A percentile compares a stretch with the other conserved stretches of the same genome.
Evolutionary conservation across 2,888 invertebrate species (phyloP).

Genomic region (Diaphora mendica): DNA sequence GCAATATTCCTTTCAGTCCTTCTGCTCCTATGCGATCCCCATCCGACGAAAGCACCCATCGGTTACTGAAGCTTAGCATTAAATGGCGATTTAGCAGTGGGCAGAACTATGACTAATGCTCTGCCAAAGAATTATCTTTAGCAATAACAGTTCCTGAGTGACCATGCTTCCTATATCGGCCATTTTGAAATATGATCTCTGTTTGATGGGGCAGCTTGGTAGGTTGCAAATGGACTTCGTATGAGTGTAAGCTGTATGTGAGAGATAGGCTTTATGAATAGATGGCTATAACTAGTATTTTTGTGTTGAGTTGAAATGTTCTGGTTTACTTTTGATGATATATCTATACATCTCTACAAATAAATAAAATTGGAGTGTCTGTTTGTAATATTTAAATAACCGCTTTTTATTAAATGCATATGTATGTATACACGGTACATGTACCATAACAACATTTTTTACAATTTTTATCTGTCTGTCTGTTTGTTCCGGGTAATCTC

Average conservation of each 20-base stretch:
- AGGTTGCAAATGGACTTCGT: background rate
- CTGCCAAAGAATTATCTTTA: constrained; percentile 44
- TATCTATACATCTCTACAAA: too few relatives aligned
- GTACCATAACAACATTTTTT: too few relatives aligned
- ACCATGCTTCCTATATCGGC: constrained; percentile 36
- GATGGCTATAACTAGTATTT: background rate
- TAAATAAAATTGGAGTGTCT: too few relatives aligned
- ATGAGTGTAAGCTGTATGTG: background rate
- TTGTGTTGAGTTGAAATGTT: background rate
- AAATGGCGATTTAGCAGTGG: constrained; percentile 52
- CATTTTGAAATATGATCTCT: constrained; percentile 20
- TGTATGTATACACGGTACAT: too few relatives aligned
- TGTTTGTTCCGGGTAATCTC: too few relatives aligned
- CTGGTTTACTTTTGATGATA: background rate
- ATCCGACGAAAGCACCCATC: constrained; percentile 68
- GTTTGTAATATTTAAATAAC: too few relatives aligned
- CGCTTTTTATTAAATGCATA: too few relatives aligned
- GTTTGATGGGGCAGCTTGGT: background rate
- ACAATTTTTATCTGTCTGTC: too few relatives aligned
- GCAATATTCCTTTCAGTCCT: background rate
- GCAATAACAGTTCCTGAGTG: constrained; percentile 42
- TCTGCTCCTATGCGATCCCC: constrained; percentile 2
- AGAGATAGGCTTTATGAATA: background rate
- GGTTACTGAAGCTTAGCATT: constrained; percentile 76
- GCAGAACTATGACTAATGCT: constrained; percentile 51